Evolutionary conservation across 92 coral and sea anemone species (phyloP).

Genomic region (Diadumene lineata): DNA sequence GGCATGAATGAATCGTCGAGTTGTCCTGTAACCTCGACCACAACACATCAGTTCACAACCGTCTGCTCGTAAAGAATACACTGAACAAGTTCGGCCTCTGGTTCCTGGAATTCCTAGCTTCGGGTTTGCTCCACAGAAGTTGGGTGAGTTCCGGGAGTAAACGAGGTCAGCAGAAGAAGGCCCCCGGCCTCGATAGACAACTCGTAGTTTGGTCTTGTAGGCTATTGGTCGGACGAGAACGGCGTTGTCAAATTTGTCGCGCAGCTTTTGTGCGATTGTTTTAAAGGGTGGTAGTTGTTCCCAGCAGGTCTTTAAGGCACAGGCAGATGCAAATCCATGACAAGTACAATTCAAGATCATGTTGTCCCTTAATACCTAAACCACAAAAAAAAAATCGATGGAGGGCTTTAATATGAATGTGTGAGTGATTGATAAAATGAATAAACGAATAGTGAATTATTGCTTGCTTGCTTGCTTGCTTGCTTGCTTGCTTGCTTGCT

Average conservation of each 20-base stretch:
- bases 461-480: too few relatives aligned
- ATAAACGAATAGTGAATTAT: too few relatives aligned
- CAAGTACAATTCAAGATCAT: too few relatives aligned
- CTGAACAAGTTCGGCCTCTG: constrained; percentile 59
- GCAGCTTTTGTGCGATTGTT: constrained; percentile 57
- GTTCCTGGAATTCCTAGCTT: constrained; percentile 72
- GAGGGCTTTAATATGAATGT: too few relatives aligned
- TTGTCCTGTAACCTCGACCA: constrained; percentile 57
- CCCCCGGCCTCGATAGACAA: constrained; percentile 28
- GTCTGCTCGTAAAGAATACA: constrained; percentile 39
- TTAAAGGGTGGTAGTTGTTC: constrained; percentile 62
- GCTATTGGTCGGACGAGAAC: constrained; percentile 48
- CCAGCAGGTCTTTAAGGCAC: constrained; percentile 80
- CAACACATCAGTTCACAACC: constrained; percentile 84
- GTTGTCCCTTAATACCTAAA: too few relatives aligned
- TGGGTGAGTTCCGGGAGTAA: constrained; percentile 55
- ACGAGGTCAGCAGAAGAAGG: constrained; percentile 60
- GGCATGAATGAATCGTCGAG: not conserved
- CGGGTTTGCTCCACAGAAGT: constrained; percentile 71
- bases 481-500: too few relatives aligned
- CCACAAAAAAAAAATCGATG: too few relatives aligned
- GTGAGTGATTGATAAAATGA: too few relatives aligned
- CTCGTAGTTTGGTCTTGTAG: constrained; percentile 45
- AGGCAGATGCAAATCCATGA: too few relatives aligned
- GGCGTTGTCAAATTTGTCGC: constrained; percentile 53